Percentiles rank a stretch among this genome's conserved stretches.
phyloP scores from a whole-genome alignment of 1,140 invertebrate species.

The Drosophila varians region DNA sequence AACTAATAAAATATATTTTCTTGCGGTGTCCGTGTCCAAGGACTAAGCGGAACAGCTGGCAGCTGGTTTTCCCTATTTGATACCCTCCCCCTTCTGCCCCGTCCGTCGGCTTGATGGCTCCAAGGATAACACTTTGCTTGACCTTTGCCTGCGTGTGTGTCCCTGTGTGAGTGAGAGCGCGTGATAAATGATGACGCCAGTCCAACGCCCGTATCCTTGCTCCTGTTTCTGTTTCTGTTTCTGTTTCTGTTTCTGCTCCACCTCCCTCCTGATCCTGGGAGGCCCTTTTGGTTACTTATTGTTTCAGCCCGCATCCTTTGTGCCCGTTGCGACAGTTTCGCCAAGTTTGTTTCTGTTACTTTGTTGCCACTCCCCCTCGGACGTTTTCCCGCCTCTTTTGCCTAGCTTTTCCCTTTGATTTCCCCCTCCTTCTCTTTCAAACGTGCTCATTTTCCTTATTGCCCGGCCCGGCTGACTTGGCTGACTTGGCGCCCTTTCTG shows the following conservation, averaged over 20 bases:
- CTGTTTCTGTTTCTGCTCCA: background rate
- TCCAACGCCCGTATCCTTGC: constrained; percentile 10
- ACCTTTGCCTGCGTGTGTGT: constrained; percentile 49
- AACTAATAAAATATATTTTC: background rate
- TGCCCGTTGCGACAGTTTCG: constrained; percentile 43
- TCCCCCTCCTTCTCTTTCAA: no score
- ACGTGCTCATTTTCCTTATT: constrained; percentile 70
- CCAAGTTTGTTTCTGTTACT: constrained; percentile 28
- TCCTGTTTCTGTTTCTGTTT: background rate
- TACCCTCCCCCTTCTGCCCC: constrained; percentile 1
- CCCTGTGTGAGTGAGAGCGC: constrained; percentile 23
- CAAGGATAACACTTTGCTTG: constrained; percentile 76
- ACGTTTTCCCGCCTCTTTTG: background rate
- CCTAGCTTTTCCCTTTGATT: background rate
- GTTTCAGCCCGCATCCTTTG: constrained; percentile 62
- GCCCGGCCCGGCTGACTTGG: constrained; percentile 19
- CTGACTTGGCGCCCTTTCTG: constrained; percentile 47
- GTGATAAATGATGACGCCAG: constrained; percentile 71
- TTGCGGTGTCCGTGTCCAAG: constrained; percentile 12
- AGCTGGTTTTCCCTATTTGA: constrained; percentile 33
- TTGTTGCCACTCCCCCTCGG: background rate
- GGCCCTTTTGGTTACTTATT: constrained; percentile 59
- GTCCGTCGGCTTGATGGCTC: constrained; percentile 48
- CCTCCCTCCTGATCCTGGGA: background rate
- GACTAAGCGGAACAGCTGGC: constrained; percentile 57